Conservation (phyloP, 2,113 vertebrate genomes). For the Odontophorus gujanensis region DNA sequence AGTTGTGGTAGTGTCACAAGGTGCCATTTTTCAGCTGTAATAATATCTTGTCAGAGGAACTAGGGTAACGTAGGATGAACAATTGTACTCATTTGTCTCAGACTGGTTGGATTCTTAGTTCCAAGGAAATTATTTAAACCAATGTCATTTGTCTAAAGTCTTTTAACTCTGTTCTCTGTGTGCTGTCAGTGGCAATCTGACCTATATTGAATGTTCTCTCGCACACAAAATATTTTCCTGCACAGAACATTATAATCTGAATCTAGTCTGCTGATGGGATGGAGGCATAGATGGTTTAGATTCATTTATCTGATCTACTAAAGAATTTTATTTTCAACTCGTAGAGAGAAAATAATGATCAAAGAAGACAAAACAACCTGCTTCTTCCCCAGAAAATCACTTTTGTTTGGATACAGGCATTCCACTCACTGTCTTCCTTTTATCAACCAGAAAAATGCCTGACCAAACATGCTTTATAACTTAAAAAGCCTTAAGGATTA, state of each 20-base stretch:
- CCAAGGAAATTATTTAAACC: neutral
- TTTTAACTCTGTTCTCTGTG: neutral
- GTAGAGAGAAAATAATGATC: neutral
- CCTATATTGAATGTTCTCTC: neutral
- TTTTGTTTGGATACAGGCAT: neutral
- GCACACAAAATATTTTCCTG: neutral
- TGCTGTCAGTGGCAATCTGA: neutral
- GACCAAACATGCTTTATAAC: neutral
- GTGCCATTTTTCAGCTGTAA: neutral
- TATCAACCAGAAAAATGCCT: neutral
- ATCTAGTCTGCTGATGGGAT: neutral
- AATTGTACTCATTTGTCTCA: neutral
- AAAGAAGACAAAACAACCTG: neutral
- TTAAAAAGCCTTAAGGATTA: neutral
- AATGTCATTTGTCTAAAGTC: neutral
- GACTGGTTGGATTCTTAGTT: neutral
- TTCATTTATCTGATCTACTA: neutral
- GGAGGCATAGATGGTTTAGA: neutral
- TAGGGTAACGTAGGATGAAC: accelerated
- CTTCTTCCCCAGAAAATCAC: neutral
- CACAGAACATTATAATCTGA: neutral
- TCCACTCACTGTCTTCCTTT: neutral
- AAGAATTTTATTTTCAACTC: neutral
- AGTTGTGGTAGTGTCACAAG: neutral
- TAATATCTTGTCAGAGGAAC: neutral